Base-by-base conservation (phyloP, 2,797 vertebrate species). In the Sebastes minor region DNA sequence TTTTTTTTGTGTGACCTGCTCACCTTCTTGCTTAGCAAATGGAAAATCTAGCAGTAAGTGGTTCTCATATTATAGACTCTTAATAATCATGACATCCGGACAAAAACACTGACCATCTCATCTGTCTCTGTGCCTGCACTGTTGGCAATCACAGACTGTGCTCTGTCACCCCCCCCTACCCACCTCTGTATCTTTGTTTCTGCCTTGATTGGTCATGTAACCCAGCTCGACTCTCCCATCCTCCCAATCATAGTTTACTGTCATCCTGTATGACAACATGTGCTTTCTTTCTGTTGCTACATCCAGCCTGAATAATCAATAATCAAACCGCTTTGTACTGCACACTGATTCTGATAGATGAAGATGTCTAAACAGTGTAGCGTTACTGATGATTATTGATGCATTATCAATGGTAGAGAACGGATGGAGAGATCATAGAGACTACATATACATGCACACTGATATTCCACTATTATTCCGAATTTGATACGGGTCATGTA, bases 41-140 rank as follows among this genome's bases (percentile, higher is more conserved):
- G 99, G 98, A 99, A 97, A 97, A 97, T 97, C 97, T 99, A 97
- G 99, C 99, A 99, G 98, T 99, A 99, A 99, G 98, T 99, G 93
- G 96, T 97, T 97, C 97, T 98, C 97, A 90, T 97, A 96, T 98
- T 97, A 93, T 96, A 94, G 94, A 96, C 94, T 95, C 92, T 90
- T 79, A 86, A 91, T 90, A 96, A 95, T 96, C 91, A 86, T 92
- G 90, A 93, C 91, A 94, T 86, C 79, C n/a, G 38, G 96, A 94
- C 92, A 84, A 89, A 89, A 90, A 74, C 85, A 91, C 95, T 95
- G 94, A 96, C 94, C 94, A 91, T 91, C 94, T 92, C 96, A 96
- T 95, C 91, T 90, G 90, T 91, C 93, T 95, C 88, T 92, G 81
- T 91, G 85, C 83, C 90, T 91, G 90, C 85, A 70, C 35, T 91